Evolutionary conservation across 2,888 invertebrate genomes (phyloP).

Genomic region (Ptychoptera contaminata): DNA sequence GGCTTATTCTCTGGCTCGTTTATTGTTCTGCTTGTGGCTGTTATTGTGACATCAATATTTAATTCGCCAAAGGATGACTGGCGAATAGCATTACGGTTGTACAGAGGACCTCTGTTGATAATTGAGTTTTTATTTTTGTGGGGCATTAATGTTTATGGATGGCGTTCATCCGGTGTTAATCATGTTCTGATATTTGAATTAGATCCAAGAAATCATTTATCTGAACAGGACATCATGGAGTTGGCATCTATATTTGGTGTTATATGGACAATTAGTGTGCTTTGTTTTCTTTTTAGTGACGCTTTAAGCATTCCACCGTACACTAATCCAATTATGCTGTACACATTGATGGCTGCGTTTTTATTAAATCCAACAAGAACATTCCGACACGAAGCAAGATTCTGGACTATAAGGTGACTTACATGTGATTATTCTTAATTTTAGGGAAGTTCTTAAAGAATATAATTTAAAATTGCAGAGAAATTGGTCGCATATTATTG

Average conservation of each 20-base stretch:
- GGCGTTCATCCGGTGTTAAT: constrained; percentile 68
- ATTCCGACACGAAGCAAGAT: constrained; percentile 57
- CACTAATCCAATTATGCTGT: constrained; percentile 55
- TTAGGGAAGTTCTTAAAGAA: neutral
- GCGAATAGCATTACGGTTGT: constrained; percentile 57
- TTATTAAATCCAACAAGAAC: constrained; percentile 62
- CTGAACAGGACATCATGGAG: constrained; percentile 64
- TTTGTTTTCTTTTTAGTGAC: constrained; percentile 51
- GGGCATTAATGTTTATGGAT: constrained; percentile 67
- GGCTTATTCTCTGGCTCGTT: constrained; percentile 75
- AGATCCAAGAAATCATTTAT: constrained; percentile 60
- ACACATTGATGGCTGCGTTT: constrained; percentile 48
- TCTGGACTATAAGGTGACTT: constrained; percentile 42
- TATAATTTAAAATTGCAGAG: constrained; percentile 9
- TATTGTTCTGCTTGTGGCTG: constrained; percentile 53
- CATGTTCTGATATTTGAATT: constrained; percentile 72
- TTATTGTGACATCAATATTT: constrained; percentile 48
- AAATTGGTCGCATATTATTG: constrained; percentile 43
- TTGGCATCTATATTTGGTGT: constrained; percentile 60
- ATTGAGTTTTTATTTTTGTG: constrained; percentile 60
- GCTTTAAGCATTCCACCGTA: constrained; percentile 58
- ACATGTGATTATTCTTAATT: neutral
- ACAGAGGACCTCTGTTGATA: constrained; percentile 61
- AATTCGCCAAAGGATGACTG: constrained; percentile 36
- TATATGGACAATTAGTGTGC: constrained; percentile 49